Evolutionary conservation across 2,888 invertebrate species (phyloP), one percentile per base, ranked within the genome.

Genomic region (Campoletis raptor): DNA sequence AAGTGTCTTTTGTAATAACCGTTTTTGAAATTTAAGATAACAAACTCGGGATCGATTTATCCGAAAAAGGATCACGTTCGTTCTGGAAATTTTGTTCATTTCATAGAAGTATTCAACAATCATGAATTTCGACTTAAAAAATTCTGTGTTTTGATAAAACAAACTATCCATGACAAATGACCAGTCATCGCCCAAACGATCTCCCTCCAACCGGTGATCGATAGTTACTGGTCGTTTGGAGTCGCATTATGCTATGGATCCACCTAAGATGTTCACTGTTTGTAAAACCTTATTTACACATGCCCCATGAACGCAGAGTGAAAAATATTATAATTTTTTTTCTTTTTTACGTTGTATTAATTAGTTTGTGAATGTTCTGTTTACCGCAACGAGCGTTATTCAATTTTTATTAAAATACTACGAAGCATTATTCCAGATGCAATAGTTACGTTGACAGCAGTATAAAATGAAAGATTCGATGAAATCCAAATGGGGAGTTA

Each of bases 391-490:
- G 2, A 61, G 15, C 6, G 15, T 30, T 15, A 30, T 61, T 61
- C 1, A 30, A 61, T 15, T 61, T 61, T 61, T 4, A 30, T 5
- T 1, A 61, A 61, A 61, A 61, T 61, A 61, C 4, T 61, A 1
- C 15, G 30, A 30, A 61, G 15, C 15, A 15, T 61, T 61, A 30
- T 24, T 15, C 6, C 30, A 61, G 30, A 61, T 30, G 61, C 30
- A 30, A 61, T 30, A 7, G 61, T 30, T 30, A 30, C 61, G 61
- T 61, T 61, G 30, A 30, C 61, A 61, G 61, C 30, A 30, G 30
- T 30, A 61, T 61, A 61, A 24, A 37, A 37, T 40, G 21, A 21
- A 42, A 61, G 42, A 24, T 74, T 74, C 61, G 61, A 42, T 42
- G 21, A 18, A 37, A 73, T 42, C 40, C 74, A 40, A 42, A 15